These are phyloP conservation scores for Drosophila kurseongensis DNA, from an alignment of 1,140 invertebrate genomes.

Conservation along the genomic window DNA sequence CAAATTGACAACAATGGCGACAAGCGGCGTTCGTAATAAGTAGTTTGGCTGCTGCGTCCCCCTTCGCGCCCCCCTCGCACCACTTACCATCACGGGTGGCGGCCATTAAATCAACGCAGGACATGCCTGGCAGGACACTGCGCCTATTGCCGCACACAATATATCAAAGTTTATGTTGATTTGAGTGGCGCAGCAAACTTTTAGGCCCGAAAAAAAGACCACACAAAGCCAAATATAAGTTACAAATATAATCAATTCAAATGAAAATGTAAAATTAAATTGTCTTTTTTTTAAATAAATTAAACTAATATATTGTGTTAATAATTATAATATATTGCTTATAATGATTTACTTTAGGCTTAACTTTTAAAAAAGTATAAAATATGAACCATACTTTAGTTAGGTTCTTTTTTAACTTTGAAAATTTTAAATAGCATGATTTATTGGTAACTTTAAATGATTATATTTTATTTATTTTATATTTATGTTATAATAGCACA, in stretches of 20 bases:
- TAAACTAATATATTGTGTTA: no score
- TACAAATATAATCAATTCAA: neutral
- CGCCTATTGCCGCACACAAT: constrained; percentile 79
- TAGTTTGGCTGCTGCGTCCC: constrained; percentile 47
- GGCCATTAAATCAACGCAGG: constrained; percentile 79
- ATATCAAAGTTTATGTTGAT: constrained; percentile 83
- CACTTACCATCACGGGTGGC: constrained; percentile 39
- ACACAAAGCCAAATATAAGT: constrained; percentile 3
- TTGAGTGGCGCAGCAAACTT: constrained; percentile 70
- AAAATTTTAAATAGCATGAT: no score
- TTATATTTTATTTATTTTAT: no score
- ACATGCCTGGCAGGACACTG: constrained; percentile 64
- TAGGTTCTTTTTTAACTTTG: no score
- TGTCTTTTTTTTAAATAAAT: no score
- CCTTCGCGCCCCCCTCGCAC: neutral
- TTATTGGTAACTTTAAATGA: no score
- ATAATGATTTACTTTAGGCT: no score
- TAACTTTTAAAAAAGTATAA: no score
- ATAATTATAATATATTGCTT: no score
- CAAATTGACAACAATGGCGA: constrained; percentile 78
- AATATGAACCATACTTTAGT: no score
- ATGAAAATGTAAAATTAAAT: no score
- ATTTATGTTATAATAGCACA: no score
- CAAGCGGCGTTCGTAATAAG: constrained; percentile 77
- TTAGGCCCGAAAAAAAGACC: constrained; percentile 17